Evolutionary conservation across 1,140 invertebrate genomes (phyloP).

Genomic region (Sinella curviseta): DNA sequence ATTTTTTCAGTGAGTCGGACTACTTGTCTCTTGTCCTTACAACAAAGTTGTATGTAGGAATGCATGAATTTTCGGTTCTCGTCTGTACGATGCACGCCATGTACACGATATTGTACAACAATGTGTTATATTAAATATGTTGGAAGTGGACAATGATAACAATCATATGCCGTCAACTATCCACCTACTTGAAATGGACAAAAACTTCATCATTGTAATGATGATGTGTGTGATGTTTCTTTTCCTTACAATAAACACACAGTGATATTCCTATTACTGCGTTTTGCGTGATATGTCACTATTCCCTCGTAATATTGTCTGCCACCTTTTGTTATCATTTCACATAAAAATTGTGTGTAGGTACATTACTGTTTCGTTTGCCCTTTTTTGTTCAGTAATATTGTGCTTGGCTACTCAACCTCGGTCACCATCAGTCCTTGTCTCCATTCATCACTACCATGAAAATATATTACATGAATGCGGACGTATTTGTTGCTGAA

Average conservation of each 20-base stretch:
- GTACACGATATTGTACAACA: too few relatives aligned
- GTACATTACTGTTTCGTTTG: neutral
- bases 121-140: too few relatives aligned
- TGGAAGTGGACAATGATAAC: neutral
- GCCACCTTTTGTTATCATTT: constrained; percentile 3
- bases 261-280: neutral
- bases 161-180: too few relatives aligned
- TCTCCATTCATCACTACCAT: too few relatives aligned
- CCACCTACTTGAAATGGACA: neutral
- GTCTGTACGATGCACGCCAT: too few relatives aligned
- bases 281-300: constrained; percentile 20
- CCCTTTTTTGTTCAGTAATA: neutral
- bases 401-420: constrained; percentile 6
- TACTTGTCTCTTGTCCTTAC: too few relatives aligned
- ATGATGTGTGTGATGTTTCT: too few relatives aligned
- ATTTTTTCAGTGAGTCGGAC: neutral
- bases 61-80: too few relatives aligned
- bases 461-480: too few relatives aligned
- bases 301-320: neutral
- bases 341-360: neutral
- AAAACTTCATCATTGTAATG: neutral
- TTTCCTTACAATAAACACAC: too few relatives aligned
- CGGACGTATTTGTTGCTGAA: too few relatives aligned
- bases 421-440: neutral
- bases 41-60: neutral